These are phyloP conservation scores for Stegostoma tigrinum DNA, from an alignment of 2,113 vertebrate species.

Conservation along the genomic window DNA sequence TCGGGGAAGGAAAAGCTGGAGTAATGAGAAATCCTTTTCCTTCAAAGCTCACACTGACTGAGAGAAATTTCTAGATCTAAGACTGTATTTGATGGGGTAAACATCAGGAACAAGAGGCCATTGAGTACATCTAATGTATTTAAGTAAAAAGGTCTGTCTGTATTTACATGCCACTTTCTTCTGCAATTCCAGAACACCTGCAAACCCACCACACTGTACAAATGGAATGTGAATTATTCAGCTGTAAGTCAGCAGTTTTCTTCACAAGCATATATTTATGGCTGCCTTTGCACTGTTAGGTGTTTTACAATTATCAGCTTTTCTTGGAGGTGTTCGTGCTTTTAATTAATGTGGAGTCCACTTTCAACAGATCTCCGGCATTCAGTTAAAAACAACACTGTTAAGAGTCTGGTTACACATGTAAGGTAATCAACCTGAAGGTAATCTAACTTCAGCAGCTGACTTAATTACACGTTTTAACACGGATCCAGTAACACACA, in stretches of 20 bases:
- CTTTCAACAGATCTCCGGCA: not conserved
- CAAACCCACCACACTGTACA: not conserved
- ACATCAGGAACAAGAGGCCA: not conserved
- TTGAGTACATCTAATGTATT: not conserved
- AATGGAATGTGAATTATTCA: not conserved
- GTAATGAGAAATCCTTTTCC: not conserved
- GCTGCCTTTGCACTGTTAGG: not conserved
- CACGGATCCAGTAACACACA: not conserved
- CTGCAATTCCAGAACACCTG: not conserved
- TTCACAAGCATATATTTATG: not conserved
- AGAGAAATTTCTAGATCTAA: not conserved
- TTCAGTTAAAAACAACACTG: not conserved
- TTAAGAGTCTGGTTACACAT: not conserved
- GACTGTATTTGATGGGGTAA: not conserved
- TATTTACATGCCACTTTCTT: not conserved
- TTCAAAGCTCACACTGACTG: not conserved
- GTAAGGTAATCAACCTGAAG: not conserved
- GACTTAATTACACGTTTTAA: not conserved
- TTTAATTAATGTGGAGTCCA: not conserved
- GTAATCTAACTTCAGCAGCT: not conserved
- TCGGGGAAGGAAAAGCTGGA: not conserved
- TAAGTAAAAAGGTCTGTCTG: not conserved
- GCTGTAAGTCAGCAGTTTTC: not conserved
- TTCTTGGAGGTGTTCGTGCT: not conserved
- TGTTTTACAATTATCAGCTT: not conserved